Base-by-base conservation (phyloP, 1,140 invertebrate genomes). In the Drosophila ohnishii region DNA sequence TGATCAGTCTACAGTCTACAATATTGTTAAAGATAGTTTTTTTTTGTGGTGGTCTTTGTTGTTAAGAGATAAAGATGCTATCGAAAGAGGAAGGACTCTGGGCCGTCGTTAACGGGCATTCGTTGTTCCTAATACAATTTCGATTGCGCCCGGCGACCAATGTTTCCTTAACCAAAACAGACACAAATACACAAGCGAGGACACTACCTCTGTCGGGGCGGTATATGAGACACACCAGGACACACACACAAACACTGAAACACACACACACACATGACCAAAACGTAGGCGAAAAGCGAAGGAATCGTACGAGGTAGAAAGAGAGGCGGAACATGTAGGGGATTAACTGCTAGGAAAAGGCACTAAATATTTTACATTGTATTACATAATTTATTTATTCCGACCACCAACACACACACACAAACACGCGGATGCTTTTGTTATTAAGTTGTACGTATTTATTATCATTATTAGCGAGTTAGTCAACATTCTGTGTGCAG, bases 371-470 rank as follows among this genome's bases (percentile, higher is more conserved):
- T 61, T 79, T 72, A 63, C 44, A 58, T 69, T 80, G 60, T 77
- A 61, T 80, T 69, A 77, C 45, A 73, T 77, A 61, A 85, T 35
- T 80, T 80, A 85, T 84, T 84, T 81, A 86, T 84, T 85, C 71
- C 58, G 45, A 44, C 59, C 16, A 63, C 25, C 45, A 22, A 45
- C 60, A 48, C 37, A 66, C 42, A 66, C 25, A 39, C 34, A 65
- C 57, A 37, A 44, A 59, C 40, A 30, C 35, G 51, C 25, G 61
- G 42, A 66, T 58, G 59, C 60, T 48, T 71, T 83, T 86, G 82
- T 85, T 85, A 78, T 86, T 85, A 86, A 85, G 81, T 75, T 82
- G 56, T 64, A 66, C 51, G 65, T 85, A 85, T 85, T 85, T 85
- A 85, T 85, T 85, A 76, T 61, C 39, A 64, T 70, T 75, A 63